Percentiles rank a stretch among this genome's conserved stretches.
These are phyloP conservation scores for Microctonus brassicae DNA, from an alignment of 2,888 invertebrate genomes.

Conservation along the genomic window DNA sequence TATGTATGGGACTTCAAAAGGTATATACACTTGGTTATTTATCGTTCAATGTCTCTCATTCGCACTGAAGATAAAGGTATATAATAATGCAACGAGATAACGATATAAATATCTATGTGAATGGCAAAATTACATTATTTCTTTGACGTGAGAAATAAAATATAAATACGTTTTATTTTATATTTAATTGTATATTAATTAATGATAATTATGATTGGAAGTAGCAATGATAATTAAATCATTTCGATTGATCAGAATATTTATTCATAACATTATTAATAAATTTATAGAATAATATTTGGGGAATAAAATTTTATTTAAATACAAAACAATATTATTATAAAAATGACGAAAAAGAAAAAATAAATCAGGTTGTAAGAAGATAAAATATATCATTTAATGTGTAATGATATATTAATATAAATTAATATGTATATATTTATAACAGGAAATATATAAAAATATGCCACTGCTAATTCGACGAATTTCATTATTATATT, in stretches of 20 bases:
- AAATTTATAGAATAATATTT: no score
- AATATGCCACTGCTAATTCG: neutral
- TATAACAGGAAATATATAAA: neutral
- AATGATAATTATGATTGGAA: no score
- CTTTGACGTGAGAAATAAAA: constrained; percentile 15
- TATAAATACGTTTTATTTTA: neutral
- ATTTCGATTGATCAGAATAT: no score
- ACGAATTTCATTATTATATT: neutral
- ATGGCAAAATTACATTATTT: neutral
- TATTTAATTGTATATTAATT: neutral
- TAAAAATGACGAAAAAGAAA: neutral
- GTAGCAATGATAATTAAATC: no score
- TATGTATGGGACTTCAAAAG: constrained; percentile 30
- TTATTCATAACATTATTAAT: no score
- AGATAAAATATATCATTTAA: neutral
- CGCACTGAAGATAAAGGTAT: constrained; percentile 21
- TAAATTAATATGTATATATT: neutral
- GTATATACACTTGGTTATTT: constrained; percentile 33
- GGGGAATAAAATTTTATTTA: no score
- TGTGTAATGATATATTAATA: neutral
- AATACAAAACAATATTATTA: neutral
- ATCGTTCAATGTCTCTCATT: constrained; percentile 38
- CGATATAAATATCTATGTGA: neutral
- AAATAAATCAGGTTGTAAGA: neutral
- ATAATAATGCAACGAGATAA: neutral